Base-by-base conservation (phyloP, 2,113 vertebrate genomes). In the Sorex fumeus region DNA sequence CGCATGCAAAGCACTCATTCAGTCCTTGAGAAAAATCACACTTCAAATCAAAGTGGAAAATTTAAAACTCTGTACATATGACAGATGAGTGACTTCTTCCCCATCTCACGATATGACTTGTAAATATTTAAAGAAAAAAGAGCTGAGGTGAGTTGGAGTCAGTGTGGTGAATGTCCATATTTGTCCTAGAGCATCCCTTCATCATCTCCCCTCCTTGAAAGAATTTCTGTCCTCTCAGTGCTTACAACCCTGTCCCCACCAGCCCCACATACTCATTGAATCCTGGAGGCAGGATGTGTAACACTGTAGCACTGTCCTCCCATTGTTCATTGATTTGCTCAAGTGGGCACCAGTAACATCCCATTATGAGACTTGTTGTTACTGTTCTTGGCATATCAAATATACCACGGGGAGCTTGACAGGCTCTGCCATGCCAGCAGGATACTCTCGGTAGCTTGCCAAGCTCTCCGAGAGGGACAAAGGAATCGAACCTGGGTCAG, bases 41-140 rank as follows among this genome's bases (percentile, higher is more conserved):
- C 30, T 69, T 84, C 60, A 66, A 85, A 27, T 84, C 70, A 34
- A 21, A 82, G 64, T 50, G 32, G 75, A 89, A 89, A 69, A 92
- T 71, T 43, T 70, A 83, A 77, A 82, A 90, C 36, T 3, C 45
- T 64, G 70, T 11, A 81, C 66, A 88, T 16, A 50, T 30, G 8
- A 53, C 70, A 36, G 57, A n/a, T 75, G 32, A 60, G 18, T 88
- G 75, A 80, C 23, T 62, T 86, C 67, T 76, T 81, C 64, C 50
- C 16, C 32, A 50, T 71, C 57, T 87, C 77, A 87, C 82, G 25
- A 60, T 19, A 78, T 4, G 19, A 67, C 36, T 80, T 36, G 60
- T 6, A 82, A 36, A 81, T 6, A 47, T 70, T 8, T 36, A 79
- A 50, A 71, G 62, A 77, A 85, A 25, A 81, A 7, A 27, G 21